These are phyloP conservation scores for Calosoma granatense DNA, from an alignment of 1,140 invertebrate genomes.

Conservation along the genomic window DNA sequence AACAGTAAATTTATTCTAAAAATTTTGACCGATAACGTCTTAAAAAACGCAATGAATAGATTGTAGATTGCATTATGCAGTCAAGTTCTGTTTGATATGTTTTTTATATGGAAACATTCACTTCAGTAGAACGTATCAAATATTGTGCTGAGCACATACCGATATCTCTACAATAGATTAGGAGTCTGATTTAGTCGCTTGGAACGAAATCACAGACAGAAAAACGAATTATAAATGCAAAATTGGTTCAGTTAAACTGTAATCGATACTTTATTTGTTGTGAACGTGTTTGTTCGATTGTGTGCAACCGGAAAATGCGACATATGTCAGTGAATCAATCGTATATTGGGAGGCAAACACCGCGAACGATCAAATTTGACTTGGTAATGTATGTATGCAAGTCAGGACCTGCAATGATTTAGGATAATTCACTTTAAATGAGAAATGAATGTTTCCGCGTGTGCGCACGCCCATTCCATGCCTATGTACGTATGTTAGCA, in stretches of 20 bases:
- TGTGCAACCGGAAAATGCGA: neutral
- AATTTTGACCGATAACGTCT: neutral
- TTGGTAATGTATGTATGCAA: neutral
- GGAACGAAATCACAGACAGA: neutral
- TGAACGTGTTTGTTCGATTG: too few species aligned
- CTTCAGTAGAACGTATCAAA: too few species aligned
- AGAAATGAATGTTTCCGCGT: neutral
- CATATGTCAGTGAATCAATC: slow-evolving; percentile 1
- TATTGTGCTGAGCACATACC: too few species aligned
- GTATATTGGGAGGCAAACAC: neutral
- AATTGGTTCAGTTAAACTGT: neutral
- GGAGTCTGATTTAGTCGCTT: neutral
- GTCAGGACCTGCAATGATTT: neutral
- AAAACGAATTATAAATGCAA: slow-evolving; percentile 8
- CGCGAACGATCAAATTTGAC: neutral
- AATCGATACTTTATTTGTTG: slow-evolving; percentile 7
- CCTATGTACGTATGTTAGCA: too few species aligned
- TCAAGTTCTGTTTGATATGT: too few species aligned
- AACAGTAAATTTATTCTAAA: neutral
- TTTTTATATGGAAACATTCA: neutral
- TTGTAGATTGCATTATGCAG: too few species aligned
- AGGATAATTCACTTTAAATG: neutral
- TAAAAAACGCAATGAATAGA: neutral
- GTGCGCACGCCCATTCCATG: neutral
- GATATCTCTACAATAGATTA: too few species aligned